These are phyloP conservation scores for Mimumesa dahlbomi DNA, from an alignment of 2,888 invertebrate species.

Conservation along the genomic window DNA sequence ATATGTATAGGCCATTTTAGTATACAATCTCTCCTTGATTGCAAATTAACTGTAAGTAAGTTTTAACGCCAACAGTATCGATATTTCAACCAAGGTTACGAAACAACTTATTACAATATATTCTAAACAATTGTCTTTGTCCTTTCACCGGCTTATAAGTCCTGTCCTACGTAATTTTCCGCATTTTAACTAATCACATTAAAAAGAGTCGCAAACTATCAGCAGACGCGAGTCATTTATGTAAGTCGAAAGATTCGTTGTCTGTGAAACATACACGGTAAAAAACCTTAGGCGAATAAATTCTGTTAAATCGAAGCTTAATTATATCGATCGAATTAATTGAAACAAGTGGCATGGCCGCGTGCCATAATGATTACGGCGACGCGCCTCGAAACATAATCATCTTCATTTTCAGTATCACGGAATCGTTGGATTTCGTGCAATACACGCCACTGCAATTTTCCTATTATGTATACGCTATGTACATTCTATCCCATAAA, in stretches of 20 bases:
- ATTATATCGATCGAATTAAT: constrained; percentile 43
- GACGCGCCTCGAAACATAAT: constrained; percentile 41
- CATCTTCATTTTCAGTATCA: constrained; percentile 32
- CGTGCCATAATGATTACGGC: constrained; percentile 14
- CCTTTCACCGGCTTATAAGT: constrained; percentile 14
- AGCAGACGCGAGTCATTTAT: constrained; percentile 38
- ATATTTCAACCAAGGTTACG: neutral
- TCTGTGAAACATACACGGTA: constrained; percentile 45
- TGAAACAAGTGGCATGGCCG: constrained; percentile 52
- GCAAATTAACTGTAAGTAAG: neutral
- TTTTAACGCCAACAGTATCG: neutral
- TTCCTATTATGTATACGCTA: constrained; percentile 42
- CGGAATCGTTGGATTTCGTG: constrained; percentile 35
- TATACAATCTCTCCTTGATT: neutral
- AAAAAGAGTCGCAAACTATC: constrained; percentile 26
- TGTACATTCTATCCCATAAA: constrained; percentile 44
- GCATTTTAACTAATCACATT: constrained; percentile 16
- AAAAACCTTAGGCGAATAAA: constrained; percentile 42
- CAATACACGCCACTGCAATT: constrained; percentile 34
- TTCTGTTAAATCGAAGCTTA: constrained; percentile 23
- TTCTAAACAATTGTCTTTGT: neutral
- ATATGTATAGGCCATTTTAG: neutral
- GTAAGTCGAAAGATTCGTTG: constrained; percentile 57
- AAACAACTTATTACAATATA: too few species aligned
- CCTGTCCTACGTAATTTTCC: constrained; percentile 30